A percentile compares a stretch with the other conserved stretches of the same genome.
Conservation (phyloP, 1,140 invertebrate genomes). For the Nomia melanderi region DNA sequence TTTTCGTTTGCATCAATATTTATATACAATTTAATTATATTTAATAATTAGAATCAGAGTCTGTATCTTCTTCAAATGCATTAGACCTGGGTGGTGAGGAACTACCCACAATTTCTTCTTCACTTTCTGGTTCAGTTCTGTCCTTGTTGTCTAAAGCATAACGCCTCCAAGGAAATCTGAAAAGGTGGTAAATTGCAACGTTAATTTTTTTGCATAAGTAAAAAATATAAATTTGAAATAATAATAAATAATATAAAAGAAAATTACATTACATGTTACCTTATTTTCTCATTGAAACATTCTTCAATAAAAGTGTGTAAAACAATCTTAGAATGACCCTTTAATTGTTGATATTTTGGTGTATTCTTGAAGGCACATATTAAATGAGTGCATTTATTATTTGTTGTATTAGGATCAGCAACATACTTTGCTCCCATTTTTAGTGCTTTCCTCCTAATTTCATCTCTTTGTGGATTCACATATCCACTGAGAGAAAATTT, state of each 20-base stretch:
- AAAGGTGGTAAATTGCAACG: too few relatives aligned
- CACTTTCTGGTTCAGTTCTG: slow-evolving; percentile 72
- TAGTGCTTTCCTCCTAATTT: slow-evolving; percentile 75
- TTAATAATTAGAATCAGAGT: slow-evolving; percentile 70
- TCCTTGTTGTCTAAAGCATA: slow-evolving; percentile 74
- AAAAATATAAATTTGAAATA: slow-evolving; percentile 9
- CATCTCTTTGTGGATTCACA: slow-evolving; percentile 77
- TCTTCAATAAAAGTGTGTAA: slow-evolving; percentile 75
- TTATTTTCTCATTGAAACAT: slow-evolving; percentile 73
- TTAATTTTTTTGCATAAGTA: too few relatives aligned
- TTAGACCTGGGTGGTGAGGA: slow-evolving; percentile 44
- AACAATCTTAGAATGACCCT: slow-evolving; percentile 74
- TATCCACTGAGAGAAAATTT: slow-evolving; percentile 78
- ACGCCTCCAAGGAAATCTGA: slow-evolving; percentile 76
- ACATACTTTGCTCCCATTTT: slow-evolving; percentile 78
- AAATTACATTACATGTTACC: slow-evolving; percentile 57
- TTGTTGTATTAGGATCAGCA: slow-evolving; percentile 74
- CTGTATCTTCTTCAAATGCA: slow-evolving; percentile 73
- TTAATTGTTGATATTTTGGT: slow-evolving; percentile 75
- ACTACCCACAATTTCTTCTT: slow-evolving; percentile 75
- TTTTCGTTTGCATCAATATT: neutral
- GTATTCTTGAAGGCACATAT: slow-evolving; percentile 79
- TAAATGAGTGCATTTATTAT: slow-evolving; percentile 75
- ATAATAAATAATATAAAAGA: neutral
- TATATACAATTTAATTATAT: neutral